Base-by-base conservation (phyloP, 2,797 vertebrate genomes). In the Aldrovandia affinis region DNA sequence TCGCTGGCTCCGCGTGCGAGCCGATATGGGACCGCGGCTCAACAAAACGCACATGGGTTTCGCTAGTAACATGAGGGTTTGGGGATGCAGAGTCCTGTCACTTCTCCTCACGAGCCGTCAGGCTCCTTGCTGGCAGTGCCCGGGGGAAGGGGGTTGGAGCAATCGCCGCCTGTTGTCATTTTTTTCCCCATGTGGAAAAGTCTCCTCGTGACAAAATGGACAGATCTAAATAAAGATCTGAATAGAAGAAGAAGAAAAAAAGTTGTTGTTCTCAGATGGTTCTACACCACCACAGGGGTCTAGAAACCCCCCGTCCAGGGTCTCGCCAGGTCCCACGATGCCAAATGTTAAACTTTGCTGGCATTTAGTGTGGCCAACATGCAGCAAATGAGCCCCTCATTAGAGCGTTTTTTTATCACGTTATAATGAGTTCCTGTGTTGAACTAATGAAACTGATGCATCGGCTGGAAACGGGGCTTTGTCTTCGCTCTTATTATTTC, bases 321-420 rank as follows among this genome's bases (percentile, higher is more conserved):
- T 82, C 84, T 14, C 86, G 25, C 75, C 86, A 54, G 87, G 85
- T 86, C 87, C 87, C 84, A 75, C 83, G 39, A 87, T 88, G 84
- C 84, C 83, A 89, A 90, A 89, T 89, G 88, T 90, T 88, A 90
- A 78, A 83, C 82, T 86, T 86, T 81, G 88, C 84, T 91, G 88
- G 82, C 86, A 89, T 89, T 89, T 86, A 87, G 84, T 79, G 86
- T 85, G 86, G 86, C 86, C 86, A 83, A 83, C 86, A 86, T 89
- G 87, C 85, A 92, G 89, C 89, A 93, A 92, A 92, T 90, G 85
- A 93, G 90, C 87, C 90, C n/a, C 89, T 90, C 86, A 92, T 92
- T 85, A 86, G 85, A 12, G 87, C 88, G 85, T 93, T 92, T 91
- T 91, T 91, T 92, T 91, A 88, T 82, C 85, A 90, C 87, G 86